phyloP scores from a whole-genome alignment of 2,113 vertebrate genomes.

The Cyphomyrus discorhynchus region DNA sequence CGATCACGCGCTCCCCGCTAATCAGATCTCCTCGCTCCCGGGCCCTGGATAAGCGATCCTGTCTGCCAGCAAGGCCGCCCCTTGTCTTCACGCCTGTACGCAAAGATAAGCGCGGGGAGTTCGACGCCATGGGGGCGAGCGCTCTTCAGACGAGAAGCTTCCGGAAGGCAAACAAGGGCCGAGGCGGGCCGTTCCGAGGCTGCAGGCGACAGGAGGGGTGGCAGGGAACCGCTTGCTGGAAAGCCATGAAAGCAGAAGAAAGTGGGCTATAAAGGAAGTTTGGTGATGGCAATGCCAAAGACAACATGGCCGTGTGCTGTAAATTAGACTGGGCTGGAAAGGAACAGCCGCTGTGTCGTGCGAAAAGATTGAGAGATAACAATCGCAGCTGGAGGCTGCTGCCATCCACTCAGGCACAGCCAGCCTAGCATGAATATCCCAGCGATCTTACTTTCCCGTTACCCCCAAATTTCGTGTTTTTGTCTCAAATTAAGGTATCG shows the following conservation, averaged over 20 bases:
- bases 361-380: not conserved
- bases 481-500: not conserved
- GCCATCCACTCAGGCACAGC: not conserved
- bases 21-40: not conserved
- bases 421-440: not conserved
- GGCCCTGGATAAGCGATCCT: not conserved
- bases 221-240: slow-evolving; percentile 24
- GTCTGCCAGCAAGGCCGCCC: not conserved
- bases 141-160: slow-evolving; percentile 31
- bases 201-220: slow-evolving; percentile 31
- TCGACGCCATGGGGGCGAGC: not conserved
- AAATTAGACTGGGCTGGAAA: slow-evolving; percentile 15
- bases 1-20: not conserved
- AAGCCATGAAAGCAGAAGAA: slow-evolving; percentile 16
- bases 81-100: not conserved
- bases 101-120: slow-evolving; percentile 8
- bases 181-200: slow-evolving; percentile 55
- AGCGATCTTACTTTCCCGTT: not conserved
- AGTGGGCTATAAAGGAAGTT: slow-evolving; percentile 16
- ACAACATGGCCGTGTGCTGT: slow-evolving; percentile 24
- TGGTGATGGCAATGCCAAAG: slow-evolving; percentile 11
- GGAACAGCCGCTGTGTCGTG: too few relatives aligned
- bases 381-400: not conserved
- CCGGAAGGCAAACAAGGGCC: slow-evolving; percentile 54
- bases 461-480: not conserved